Conservation (phyloP, 1,140 invertebrate genomes). For the roundworm (Caenorhabditis elegans) region WBcel235 BX284605.5:4893501-4894000, state of each 20-base stretch:
- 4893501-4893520: conserved; percentile 38
- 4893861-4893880: too few species aligned
- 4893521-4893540: conserved; percentile 24
- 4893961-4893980: too few species aligned
- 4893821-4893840: background rate
- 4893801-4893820: background rate
- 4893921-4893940: too few species aligned
- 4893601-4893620: background rate
- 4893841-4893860: too few species aligned
- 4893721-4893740: background rate
- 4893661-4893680: background rate
- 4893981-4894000: too few species aligned
- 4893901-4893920: too few species aligned
- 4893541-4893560: background rate
- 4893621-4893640: background rate
- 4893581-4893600: background rate
- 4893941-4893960: too few species aligned
- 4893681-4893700: background rate
- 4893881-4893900: too few species aligned
- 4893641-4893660: background rate
- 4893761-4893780: background rate
- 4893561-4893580: background rate
- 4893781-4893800: background rate
- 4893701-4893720: background rate
- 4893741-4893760: background rate